phyloP scores from a whole-genome alignment of 2,797 vertebrate genomes.

The Sebastes itinus region DNA sequence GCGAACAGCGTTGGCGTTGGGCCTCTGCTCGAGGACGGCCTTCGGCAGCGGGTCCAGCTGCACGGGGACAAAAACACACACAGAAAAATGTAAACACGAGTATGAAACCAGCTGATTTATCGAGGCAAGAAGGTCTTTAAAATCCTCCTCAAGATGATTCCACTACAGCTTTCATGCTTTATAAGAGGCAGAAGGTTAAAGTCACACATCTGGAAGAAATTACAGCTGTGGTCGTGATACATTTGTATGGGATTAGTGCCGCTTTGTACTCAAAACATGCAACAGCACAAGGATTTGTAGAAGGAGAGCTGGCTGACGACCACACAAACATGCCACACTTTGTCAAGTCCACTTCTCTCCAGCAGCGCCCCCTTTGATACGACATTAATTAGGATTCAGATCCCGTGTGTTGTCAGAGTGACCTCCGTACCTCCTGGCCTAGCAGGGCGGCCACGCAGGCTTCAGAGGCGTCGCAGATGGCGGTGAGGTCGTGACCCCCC shows the following conservation, averaged over 20 bases:
- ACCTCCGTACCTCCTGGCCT: conserved; percentile 87
- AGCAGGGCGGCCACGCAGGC: conserved; percentile 92
- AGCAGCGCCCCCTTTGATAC: not conserved
- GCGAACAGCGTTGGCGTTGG: conserved; percentile 88
- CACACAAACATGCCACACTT: not conserved
- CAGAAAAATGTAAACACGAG: not conserved
- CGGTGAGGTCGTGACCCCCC: conserved; percentile 96
- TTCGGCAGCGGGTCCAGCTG: conserved; percentile 92
- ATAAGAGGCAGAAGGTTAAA: not conserved
- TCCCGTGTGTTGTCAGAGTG: not conserved
- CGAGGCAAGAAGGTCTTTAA: not conserved
- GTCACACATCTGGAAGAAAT: not conserved
- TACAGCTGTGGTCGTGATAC: not conserved
- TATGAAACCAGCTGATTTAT: not conserved
- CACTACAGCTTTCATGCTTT: not conserved
- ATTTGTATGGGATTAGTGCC: not conserved
- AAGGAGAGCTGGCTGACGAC: not conserved
- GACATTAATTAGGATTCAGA: conserved; percentile 1
- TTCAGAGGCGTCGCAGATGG: conserved; percentile 96
- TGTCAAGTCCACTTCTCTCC: too few species aligned
- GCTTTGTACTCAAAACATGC: not conserved
- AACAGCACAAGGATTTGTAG: too few species aligned
- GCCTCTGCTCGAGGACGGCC: conserved; percentile 89
- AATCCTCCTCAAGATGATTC: not conserved
- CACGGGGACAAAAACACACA: conserved; percentile 24